Conservation (phyloP, 2,888 invertebrate genomes). For the Drosophila multiciliata region DNA sequence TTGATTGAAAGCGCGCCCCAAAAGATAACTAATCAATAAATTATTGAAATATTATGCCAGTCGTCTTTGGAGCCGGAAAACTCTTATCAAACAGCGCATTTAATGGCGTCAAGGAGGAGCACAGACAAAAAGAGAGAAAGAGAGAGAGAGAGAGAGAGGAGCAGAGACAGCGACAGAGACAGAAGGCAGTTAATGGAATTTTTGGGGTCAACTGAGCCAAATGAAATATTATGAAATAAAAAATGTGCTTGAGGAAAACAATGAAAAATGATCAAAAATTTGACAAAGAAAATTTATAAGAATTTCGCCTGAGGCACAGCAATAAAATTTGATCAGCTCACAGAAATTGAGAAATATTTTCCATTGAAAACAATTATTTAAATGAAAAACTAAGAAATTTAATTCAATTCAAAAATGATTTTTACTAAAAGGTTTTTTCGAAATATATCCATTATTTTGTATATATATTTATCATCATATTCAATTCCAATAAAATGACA, state of each 20-base stretch:
- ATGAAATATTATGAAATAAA: constrained; percentile 6
- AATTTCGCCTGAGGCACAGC: neutral
- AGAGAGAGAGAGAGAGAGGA: too few relatives aligned
- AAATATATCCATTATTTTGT: too few relatives aligned
- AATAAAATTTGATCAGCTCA: neutral
- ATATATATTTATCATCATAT: too few relatives aligned
- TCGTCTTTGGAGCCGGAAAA: constrained; percentile 29
- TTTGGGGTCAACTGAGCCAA: constrained; percentile 8
- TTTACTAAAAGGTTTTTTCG: too few relatives aligned
- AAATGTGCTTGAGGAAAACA: constrained; percentile 22
- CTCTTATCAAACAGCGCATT: constrained; percentile 42
- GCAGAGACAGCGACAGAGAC: neutral
- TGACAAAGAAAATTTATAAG: neutral
- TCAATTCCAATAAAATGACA: neutral
- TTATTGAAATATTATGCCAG: constrained; percentile 68
- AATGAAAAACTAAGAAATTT: neutral
- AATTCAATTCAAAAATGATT: too few relatives aligned
- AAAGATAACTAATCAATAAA: constrained; percentile 77
- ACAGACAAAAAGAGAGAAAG: constrained; percentile 6
- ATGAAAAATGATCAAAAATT: constrained; percentile 24
- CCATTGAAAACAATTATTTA: neutral
- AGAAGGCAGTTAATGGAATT: constrained; percentile 17
- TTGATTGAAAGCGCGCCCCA: constrained; percentile 70
- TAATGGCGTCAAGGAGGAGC: constrained; percentile 21
- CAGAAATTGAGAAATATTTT: neutral